phyloP scores from a whole-genome alignment of 2,113 vertebrate genomes.

The Puffinus mauretanicus region DNA sequence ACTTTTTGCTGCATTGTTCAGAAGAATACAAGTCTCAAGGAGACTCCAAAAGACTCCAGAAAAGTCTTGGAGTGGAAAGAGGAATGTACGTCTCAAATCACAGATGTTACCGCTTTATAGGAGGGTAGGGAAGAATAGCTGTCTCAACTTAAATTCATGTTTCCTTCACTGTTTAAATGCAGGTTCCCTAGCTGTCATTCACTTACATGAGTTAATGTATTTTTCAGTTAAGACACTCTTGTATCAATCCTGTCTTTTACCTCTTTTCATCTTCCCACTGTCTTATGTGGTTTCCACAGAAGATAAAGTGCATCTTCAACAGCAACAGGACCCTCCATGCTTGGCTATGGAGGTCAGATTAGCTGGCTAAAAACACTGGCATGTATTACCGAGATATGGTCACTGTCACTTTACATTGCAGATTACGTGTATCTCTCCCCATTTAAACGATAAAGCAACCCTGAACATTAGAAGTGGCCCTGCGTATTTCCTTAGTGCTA shows the following conservation, averaged over 20 bases:
- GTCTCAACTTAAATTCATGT: background rate
- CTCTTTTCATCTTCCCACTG: background rate
- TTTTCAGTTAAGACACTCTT: background rate
- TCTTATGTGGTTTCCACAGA: background rate
- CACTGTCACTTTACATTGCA: background rate
- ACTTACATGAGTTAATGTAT: background rate
- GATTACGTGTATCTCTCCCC: background rate
- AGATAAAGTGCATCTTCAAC: background rate
- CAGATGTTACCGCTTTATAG: background rate
- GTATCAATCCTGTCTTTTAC: background rate
- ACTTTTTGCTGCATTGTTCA: background rate
- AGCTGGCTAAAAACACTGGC: background rate
- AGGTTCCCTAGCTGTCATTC: background rate
- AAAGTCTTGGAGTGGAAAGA: background rate
- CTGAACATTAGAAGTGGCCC: background rate
- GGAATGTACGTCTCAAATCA: background rate
- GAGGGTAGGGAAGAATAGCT: background rate
- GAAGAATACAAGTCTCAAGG: background rate
- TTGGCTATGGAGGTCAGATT: background rate
- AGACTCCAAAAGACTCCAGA: background rate
- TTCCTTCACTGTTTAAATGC: background rate
- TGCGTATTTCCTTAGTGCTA: background rate
- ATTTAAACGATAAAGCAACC: background rate
- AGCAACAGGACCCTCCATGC: background rate
- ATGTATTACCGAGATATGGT: background rate